Evolutionary conservation across 2,113 vertebrate genomes (phyloP).

Genomic region (Noctilio leporinus): DNA sequence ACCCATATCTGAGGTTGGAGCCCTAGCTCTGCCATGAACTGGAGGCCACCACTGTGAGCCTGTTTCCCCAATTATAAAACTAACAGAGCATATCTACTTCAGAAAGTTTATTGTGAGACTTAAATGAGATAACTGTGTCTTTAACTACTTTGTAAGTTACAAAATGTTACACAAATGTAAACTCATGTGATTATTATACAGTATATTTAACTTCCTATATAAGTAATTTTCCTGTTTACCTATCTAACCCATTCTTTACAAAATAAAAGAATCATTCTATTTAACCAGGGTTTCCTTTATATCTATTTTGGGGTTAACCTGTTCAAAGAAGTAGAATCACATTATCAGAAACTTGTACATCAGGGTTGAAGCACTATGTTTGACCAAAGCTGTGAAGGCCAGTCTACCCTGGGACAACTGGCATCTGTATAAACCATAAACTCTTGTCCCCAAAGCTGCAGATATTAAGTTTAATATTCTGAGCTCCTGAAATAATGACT

Average conservation of each 20-base stretch:
- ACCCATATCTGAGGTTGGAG: background rate
- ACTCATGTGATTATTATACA: background rate
- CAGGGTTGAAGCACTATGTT: too few species aligned
- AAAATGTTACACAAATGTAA: background rate
- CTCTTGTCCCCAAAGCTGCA: too few species aligned
- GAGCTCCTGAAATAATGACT: too few species aligned
- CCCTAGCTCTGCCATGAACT: background rate
- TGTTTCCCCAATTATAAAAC: background rate
- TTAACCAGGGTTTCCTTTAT: background rate
- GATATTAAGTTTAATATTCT: too few species aligned
- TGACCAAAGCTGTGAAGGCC: too few species aligned
- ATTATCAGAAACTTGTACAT: too few species aligned
- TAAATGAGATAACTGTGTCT: background rate
- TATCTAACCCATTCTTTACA: background rate
- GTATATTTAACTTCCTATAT: background rate
- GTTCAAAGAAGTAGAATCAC: too few species aligned
- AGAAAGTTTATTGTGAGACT: background rate
- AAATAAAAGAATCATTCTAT: slow-evolving; percentile 17
- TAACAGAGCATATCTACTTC: background rate
- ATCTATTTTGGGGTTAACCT: too few species aligned
- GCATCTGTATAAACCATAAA: too few species aligned
- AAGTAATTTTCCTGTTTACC: background rate
- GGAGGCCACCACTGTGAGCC: background rate
- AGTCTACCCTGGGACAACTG: too few species aligned
- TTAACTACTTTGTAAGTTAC: background rate